Evolutionary conservation across 2,113 vertebrate species (phyloP).

Genomic region (Sphaerodactylus townsendi): DNA sequence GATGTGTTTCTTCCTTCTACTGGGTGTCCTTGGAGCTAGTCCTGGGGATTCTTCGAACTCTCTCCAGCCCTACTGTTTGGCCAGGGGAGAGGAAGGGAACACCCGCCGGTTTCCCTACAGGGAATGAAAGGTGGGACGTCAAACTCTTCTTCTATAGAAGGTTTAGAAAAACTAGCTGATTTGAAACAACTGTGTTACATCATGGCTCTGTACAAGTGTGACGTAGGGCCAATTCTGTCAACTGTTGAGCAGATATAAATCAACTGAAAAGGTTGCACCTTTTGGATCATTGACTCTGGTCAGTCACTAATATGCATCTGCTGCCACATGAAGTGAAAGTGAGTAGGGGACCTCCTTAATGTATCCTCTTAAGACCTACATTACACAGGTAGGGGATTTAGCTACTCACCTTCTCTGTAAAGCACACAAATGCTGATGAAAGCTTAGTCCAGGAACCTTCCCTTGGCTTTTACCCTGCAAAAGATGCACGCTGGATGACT

Average conservation of each 20-base stretch:
- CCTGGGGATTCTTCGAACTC: too few relatives aligned
- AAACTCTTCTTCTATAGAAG: too few relatives aligned
- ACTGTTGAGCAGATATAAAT: neutral
- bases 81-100: too few relatives aligned
- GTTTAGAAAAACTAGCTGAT: neutral
- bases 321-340: neutral
- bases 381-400: neutral
- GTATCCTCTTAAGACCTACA: neutral
- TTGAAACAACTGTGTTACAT: neutral
- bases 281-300: neutral
- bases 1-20: too few relatives aligned
- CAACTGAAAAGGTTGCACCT: neutral
- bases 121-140: too few relatives aligned
- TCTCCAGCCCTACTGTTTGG: too few relatives aligned
- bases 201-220: neutral
- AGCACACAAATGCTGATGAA: neutral
- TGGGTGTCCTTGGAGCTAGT: too few relatives aligned
- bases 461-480: neutral
- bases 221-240: neutral
- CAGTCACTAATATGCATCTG: neutral
- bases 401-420: slow-evolving; percentile 4
- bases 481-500: neutral
- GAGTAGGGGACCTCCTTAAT: neutral
- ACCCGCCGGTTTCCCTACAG: too few relatives aligned
- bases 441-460: neutral